phyloP scores from a whole-genome alignment of 2,888 invertebrate species.

The Aleiodes leptofemur region DNA sequence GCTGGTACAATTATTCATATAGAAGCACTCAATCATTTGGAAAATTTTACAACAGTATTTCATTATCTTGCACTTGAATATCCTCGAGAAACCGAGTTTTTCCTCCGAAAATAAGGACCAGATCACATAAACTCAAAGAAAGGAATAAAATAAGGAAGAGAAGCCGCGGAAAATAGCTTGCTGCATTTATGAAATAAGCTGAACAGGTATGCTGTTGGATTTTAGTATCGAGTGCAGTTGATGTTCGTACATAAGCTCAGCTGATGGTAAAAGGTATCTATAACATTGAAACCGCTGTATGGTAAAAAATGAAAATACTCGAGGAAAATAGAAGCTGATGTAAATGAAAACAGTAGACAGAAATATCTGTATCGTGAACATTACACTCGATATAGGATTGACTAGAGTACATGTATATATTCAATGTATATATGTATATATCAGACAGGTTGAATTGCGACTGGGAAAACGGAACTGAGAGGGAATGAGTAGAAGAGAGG shows the following conservation, averaged over 20 bases:
- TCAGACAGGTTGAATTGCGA: constrained; percentile 20
- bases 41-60: too few species aligned
- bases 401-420: constrained; percentile 5
- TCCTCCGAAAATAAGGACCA: too few species aligned
- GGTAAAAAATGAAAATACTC: neutral
- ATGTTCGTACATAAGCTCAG: constrained; percentile 14
- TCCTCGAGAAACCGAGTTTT: too few species aligned
- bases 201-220: neutral
- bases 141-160: constrained; percentile 6
- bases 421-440: neutral
- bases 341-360: constrained; percentile 48
- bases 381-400: constrained; percentile 23
- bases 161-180: neutral
- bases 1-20: too few species aligned
- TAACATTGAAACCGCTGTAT: neutral
- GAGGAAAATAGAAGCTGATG: constrained; percentile 40
- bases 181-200: constrained; percentile 19
- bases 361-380: constrained; percentile 45
- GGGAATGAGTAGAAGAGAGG: constrained; percentile 46
- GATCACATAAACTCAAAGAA: neutral
- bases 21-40: too few species aligned
- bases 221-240: neutral
- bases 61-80: too few species aligned
- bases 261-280: neutral
- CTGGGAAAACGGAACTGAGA: constrained; percentile 27